A percentile compares a stretch with the other conserved stretches of the same genome.
phyloP scores from a whole-genome alignment of 2,113 vertebrate species.

The Pycnonotus jocosus region DNA sequence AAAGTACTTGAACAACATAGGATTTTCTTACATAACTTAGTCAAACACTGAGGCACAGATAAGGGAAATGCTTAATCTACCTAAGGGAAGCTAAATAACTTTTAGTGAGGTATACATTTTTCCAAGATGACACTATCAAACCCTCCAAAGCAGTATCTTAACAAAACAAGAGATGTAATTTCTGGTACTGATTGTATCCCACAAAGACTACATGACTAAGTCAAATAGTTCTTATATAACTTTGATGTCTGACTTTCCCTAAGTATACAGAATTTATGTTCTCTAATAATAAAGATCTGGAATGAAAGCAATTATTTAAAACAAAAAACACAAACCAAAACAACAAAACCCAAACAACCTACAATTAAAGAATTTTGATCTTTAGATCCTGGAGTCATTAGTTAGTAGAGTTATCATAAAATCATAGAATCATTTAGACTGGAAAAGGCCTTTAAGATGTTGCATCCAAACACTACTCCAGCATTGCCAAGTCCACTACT shows the following conservation, averaged over 20 bases:
- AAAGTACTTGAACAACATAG: neutral
- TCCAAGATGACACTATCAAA: neutral
- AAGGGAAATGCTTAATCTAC: neutral
- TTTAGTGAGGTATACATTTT: neutral
- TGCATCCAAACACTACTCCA: neutral
- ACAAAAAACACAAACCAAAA: neutral
- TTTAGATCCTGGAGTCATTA: neutral
- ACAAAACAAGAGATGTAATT: neutral
- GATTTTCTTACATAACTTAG: neutral
- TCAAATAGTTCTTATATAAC: neutral
- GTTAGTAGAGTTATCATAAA: neutral
- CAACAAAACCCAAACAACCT: neutral
- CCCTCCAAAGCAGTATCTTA: neutral
- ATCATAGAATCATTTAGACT: neutral
- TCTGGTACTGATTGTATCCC: neutral
- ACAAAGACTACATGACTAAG: neutral
- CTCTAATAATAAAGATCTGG: neutral
- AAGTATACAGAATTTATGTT: neutral
- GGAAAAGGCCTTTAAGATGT: neutral
- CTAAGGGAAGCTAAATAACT: neutral
- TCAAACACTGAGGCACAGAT: neutral
- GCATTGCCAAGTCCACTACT: neutral
- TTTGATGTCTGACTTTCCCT: neutral
- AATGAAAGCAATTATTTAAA: neutral
- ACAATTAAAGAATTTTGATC: neutral